Evolutionary conservation across 2,113 vertebrate species (phyloP), one percentile per base, ranked within the genome.

Genomic region (Prochilodus magdalenae): DNA sequence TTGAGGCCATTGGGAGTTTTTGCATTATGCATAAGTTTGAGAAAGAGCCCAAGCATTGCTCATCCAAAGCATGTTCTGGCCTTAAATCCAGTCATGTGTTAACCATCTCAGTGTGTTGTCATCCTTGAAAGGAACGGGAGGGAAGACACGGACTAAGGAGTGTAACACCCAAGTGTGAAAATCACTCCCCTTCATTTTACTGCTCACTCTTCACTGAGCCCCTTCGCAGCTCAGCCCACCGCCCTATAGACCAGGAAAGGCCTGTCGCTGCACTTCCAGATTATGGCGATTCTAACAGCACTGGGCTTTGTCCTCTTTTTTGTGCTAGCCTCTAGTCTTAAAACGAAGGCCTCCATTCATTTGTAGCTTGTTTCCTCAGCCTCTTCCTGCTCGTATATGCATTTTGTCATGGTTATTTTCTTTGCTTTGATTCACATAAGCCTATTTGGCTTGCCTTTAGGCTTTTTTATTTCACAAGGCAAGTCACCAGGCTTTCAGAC

Each of bases 151-250:
- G 33, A 57, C 16, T n/a, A 79, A 70, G 14, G 5, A 70, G 36
- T 26, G 55, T 75, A 86, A 88, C 88, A 90, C 86, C 89, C 86
- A 79, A 22, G 89, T 91, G 89, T 91, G 90, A 91, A 90, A 85
- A 73, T 85, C 80, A 75, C 74, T 63, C 29, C 73, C 82, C 79
- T 82, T 78, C 80, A 86, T 82, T 88, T 90, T 83, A 92, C 79
- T 87, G 86, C 57, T 65, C 81, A 67, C 81, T 65, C 47, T 27
- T 59, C 72, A 83, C 67, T 70, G 59, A 84, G 4, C 73, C 88
- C 81, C n/a, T n/a, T 75, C 82, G n/a, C 36, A 70, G 14, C 85
- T 84, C 77, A 87, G 84, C 88, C 75, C 85, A 87, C 84, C 86
- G 60, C 80, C 83, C 77, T 87, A 86, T 89, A 89, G 91, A 87